These are phyloP conservation scores for Gasteruption jaculator DNA, from an alignment of 2,888 invertebrate species.

Conservation along the genomic window DNA sequence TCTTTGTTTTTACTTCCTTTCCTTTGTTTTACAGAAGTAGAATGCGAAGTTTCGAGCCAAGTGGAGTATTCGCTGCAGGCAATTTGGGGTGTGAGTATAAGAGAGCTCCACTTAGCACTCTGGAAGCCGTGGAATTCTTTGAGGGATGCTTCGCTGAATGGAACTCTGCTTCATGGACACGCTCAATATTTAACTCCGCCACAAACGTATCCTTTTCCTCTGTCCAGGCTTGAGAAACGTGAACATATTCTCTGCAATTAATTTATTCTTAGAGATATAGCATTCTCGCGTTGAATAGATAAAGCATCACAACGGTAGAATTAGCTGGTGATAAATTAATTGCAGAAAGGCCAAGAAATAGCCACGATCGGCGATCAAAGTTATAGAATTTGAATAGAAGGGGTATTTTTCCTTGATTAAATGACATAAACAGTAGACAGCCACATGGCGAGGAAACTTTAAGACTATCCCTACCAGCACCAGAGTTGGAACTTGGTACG, in stretches of 20 bases:
- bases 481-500: slow-evolving; percentile 64
- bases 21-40: slow-evolving; percentile 60
- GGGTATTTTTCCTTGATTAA: slow-evolving; percentile 39
- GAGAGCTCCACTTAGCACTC: slow-evolving; percentile 70
- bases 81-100: slow-evolving; percentile 76
- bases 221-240: too few species aligned
- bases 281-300: too few species aligned
- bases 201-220: slow-evolving; percentile 46
- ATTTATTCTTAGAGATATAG: too few species aligned
- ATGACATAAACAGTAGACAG: slow-evolving; percentile 54
- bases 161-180: slow-evolving; percentile 57
- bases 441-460: slow-evolving; percentile 65
- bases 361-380: background rate
- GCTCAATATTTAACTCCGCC: slow-evolving; percentile 47
- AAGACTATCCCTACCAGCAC: slow-evolving; percentile 60
- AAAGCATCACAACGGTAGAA: too few species aligned
- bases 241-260: too few species aligned
- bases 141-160: slow-evolving; percentile 60
- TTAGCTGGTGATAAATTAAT: too few species aligned
- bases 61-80: slow-evolving; percentile 70
- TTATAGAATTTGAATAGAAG: too few species aligned
- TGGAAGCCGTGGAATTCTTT: slow-evolving; percentile 70
- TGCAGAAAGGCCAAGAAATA: background rate
- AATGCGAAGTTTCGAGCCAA: slow-evolving; percentile 71
- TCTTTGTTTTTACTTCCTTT: slow-evolving; percentile 9